Evolutionary conservation across 2,888 invertebrate genomes (phyloP).

Genomic region (Limnephilus auricula): DNA sequence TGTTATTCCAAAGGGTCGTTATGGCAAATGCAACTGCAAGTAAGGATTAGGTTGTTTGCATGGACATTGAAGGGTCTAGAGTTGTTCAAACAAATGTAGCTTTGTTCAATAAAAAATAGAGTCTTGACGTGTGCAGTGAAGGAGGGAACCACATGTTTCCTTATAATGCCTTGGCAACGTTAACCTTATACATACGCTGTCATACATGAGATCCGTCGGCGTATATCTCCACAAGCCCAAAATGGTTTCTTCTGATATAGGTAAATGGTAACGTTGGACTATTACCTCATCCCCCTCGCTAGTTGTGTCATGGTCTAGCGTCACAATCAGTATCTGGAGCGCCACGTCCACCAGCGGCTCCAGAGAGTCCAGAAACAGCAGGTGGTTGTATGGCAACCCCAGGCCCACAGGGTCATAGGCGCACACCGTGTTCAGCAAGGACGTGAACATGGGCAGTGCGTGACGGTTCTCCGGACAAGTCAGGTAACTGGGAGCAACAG

Average conservation of each 20-base stretch:
- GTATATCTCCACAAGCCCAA: too few relatives aligned
- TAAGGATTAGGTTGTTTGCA: too few relatives aligned
- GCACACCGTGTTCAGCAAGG: slow-evolving; percentile 96
- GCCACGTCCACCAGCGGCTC: slow-evolving; percentile 97
- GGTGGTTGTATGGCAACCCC: slow-evolving; percentile 98
- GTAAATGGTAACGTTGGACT: neutral
- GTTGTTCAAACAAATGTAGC: too few relatives aligned
- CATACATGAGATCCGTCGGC: too few relatives aligned
- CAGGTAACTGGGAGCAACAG: slow-evolving; percentile 77
- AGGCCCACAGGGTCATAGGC: slow-evolving; percentile 99
- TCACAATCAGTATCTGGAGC: slow-evolving; percentile 95
- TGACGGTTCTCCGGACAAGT: slow-evolving; percentile 91
- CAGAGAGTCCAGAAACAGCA: slow-evolving; percentile 93
- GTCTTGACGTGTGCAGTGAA: too few relatives aligned
- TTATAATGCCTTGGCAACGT: too few relatives aligned
- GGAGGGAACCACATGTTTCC: too few relatives aligned
- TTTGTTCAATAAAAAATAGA: too few relatives aligned
- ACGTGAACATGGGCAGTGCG: slow-evolving; percentile 98
- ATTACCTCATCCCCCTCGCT: slow-evolving; percentile 82
- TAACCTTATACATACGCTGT: too few relatives aligned
- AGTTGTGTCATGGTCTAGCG: slow-evolving; percentile 94
- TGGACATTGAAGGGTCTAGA: too few relatives aligned
- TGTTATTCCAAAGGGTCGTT: too few relatives aligned
- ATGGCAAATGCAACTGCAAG: too few relatives aligned
- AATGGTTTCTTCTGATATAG: neutral